Evolutionary conservation across 2,797 vertebrate genomes (phyloP).

Genomic region (Simalia tracyae): DNA sequence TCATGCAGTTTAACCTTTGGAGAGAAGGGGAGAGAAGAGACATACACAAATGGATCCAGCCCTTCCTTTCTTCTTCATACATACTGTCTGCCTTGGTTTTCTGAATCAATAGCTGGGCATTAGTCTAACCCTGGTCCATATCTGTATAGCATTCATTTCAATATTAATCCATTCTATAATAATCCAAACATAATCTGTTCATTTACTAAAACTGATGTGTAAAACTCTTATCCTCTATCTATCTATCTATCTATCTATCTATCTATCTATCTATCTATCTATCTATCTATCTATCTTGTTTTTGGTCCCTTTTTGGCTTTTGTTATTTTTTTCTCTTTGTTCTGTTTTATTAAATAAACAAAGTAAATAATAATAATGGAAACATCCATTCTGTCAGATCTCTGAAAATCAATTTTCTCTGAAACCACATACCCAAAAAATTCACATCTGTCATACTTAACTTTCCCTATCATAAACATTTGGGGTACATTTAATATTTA

Average conservation of each 20-base stretch:
- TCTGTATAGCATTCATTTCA: neutral
- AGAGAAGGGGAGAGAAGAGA: too few species aligned
- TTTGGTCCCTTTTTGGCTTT: neutral
- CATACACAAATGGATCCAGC: neutral
- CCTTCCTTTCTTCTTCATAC: neutral
- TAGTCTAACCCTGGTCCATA: neutral
- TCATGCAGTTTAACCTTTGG: conserved; percentile 16
- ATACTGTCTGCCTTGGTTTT: neutral
- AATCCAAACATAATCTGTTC: neutral
- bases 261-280: too few species aligned
- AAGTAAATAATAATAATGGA: neutral
- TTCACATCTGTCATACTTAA: neutral
- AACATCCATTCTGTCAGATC: neutral
- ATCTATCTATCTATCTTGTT: too few species aligned
- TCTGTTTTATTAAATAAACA: neutral
- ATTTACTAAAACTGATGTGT: neutral
- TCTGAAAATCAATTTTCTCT: neutral
- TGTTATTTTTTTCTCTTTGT: neutral
- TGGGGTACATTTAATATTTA: neutral
- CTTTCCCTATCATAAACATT: neutral
- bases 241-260: too few species aligned
- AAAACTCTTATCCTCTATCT: neutral
- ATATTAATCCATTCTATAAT: neutral
- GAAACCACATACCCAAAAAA: neutral
- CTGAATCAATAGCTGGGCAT: neutral